phyloP scores from a whole-genome alignment of 2,888 invertebrate species.

The Chesias legatella region DNA sequence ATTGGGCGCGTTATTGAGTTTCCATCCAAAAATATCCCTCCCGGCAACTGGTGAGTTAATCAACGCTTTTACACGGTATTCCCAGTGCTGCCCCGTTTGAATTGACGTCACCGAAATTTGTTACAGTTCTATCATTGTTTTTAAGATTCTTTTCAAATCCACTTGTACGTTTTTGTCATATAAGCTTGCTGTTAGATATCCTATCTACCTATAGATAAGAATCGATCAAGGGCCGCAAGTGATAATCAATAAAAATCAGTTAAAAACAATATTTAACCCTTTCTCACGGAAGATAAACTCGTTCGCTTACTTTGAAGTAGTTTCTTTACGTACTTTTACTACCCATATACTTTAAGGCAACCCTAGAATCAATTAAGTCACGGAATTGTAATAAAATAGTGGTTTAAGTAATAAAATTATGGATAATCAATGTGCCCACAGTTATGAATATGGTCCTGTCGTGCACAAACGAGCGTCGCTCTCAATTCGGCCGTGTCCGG shows the following conservation, averaged over 20 bases:
- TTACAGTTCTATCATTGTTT: background rate
- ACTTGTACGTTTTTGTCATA: no score
- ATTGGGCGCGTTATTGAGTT: conserved; percentile 45
- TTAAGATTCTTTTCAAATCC: no score
- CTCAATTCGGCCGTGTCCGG: conserved; percentile 71
- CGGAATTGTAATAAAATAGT: background rate
- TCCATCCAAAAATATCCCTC: conserved; percentile 40
- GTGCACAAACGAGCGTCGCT: conserved; percentile 48
- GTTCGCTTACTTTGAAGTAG: no score
- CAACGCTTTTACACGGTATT: conserved; percentile 25
- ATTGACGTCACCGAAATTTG: conserved; percentile 9
- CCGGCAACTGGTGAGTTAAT: conserved; percentile 36
- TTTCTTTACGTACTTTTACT: no score
- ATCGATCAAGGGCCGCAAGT: no score
- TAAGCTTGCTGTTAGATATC: no score
- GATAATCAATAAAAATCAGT: no score
- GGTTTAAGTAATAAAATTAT: conserved; percentile 3
- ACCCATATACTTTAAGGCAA: no score
- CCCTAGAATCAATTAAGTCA: no score
- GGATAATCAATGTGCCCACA: conserved; percentile 23
- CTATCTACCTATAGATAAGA: no score
- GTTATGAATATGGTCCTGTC: conserved; percentile 38
- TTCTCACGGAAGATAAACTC: no score
- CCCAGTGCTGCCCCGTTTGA: conserved; percentile 15
- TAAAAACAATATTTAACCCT: no score